phyloP scores from a whole-genome alignment of 2,797 vertebrate species.

The Myoxocephalus aenaeus region DNA sequence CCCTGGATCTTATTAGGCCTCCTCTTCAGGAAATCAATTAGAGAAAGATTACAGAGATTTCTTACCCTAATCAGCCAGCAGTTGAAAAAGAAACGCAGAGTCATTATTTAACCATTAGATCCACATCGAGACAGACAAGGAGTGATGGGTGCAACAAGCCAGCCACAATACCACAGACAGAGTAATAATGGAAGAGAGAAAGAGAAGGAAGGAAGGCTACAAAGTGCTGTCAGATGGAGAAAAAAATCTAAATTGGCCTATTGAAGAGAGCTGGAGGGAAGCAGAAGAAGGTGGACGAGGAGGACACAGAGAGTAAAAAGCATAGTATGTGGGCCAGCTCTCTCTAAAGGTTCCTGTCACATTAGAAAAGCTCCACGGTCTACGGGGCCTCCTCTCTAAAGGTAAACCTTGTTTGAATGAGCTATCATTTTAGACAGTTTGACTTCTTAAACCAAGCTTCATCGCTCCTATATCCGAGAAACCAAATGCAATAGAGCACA shows the following conservation, averaged over 20 bases:
- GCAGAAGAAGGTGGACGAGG: conserved; percentile 8
- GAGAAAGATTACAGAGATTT: conserved; percentile 67
- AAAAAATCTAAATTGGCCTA: conserved; percentile 37
- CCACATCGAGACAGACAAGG: conserved; percentile 49
- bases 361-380: conserved; percentile 33
- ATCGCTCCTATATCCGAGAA: conserved; percentile 45
- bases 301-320: conserved; percentile 19
- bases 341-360: conserved; percentile 54
- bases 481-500: conserved; percentile 48
- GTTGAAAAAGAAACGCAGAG: conserved; percentile 69
- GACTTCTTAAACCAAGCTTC: conserved; percentile 58
- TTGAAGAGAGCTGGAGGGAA: conserved; percentile 32
- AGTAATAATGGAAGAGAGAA: conserved; percentile 39
- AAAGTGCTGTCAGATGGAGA: conserved; percentile 14
- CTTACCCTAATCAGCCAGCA: conserved; percentile 63
- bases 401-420: conserved; percentile 39
- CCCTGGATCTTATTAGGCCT: conserved; percentile 74
- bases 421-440: conserved; percentile 45
- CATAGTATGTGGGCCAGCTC: conserved; percentile 40
- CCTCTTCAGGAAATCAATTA: conserved; percentile 76
- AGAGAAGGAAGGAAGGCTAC: conserved; percentile 11
- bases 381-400: conserved; percentile 20
- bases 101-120: conserved; percentile 77
- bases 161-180: conserved; percentile 15
- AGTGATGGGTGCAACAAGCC: conserved; percentile 40